A percentile compares a stretch with the other conserved stretches of the same genome.
Evolutionary conservation across 2,888 invertebrate genomes (phyloP).

Genomic region (Pristionchus maxplancki): DNA sequence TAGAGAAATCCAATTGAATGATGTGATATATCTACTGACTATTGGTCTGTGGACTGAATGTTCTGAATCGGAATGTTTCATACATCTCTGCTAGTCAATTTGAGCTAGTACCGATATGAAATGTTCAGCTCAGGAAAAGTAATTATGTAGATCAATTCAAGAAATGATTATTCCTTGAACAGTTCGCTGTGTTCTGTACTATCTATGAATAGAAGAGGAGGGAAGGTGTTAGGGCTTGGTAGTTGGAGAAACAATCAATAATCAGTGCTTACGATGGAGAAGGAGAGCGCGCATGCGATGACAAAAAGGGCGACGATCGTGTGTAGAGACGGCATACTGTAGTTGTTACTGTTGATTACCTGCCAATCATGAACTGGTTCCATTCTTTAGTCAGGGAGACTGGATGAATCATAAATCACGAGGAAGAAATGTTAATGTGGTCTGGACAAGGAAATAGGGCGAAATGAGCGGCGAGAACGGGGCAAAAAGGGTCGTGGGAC

Average conservation of each 20-base stretch:
- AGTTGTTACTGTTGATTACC: constrained; percentile 38
- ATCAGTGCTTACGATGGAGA: constrained; percentile 16
- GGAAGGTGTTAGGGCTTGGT: neutral
- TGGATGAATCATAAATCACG: neutral
- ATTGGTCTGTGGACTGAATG: neutral
- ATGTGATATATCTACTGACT: neutral
- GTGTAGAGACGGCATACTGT: constrained; percentile 40
- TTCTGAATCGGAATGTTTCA: neutral
- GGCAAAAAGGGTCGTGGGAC: constrained; percentile 19
- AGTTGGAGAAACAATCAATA: neutral
- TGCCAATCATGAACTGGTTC: neutral
- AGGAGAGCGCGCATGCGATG: constrained; percentile 32
- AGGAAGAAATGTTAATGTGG: neutral
- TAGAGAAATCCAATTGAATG: neutral
- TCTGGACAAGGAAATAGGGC: neutral
- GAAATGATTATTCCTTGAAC: neutral
- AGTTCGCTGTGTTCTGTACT: neutral
- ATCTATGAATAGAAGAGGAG: neutral
- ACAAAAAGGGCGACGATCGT: constrained; percentile 43
- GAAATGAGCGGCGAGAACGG: neutral
- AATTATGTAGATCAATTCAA: neutral
- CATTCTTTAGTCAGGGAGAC: neutral
- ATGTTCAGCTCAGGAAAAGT: neutral
- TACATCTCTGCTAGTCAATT: neutral
- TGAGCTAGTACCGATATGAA: neutral